Conservation (phyloP, 2,797 vertebrate genomes). For the Molothrus aeneus region DNA sequence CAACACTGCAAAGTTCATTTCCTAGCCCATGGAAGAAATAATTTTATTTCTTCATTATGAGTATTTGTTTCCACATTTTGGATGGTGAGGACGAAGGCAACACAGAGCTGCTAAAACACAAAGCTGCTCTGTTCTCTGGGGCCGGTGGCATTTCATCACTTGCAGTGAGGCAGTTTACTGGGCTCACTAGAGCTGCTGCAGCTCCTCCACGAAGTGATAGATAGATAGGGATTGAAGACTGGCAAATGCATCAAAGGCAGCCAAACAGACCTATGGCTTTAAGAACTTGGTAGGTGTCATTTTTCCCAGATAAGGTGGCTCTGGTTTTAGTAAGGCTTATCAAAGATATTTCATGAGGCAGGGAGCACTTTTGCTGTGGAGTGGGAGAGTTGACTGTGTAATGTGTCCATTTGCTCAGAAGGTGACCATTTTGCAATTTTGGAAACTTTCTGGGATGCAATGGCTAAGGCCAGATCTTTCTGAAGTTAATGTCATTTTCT, state of each 20-base stretch:
- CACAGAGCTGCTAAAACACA: neutral
- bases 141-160: neutral
- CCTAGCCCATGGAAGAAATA: neutral
- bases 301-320: slow-evolving; percentile 59
- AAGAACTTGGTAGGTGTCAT: slow-evolving; percentile 44
- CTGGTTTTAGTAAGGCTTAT: slow-evolving; percentile 44
- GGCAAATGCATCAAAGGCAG: slow-evolving; percentile 15
- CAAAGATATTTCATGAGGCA: neutral
- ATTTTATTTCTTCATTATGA: neutral
- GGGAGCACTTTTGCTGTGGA: neutral
- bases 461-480: slow-evolving; percentile 7
- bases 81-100: neutral
- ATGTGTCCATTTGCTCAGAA: neutral
- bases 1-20: neutral
- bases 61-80: neutral
- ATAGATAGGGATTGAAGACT: neutral
- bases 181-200: neutral
- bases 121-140: neutral
- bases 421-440: slow-evolving; percentile 27
- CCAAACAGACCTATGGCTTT: neutral
- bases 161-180: neutral
- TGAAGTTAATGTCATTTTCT: neutral
- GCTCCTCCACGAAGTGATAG: neutral
- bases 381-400: neutral
- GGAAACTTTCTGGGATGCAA: slow-evolving; percentile 43